Evolutionary conservation across 2,888 invertebrate genomes (phyloP).

Genomic region (Rhyacophila evoluta): DNA sequence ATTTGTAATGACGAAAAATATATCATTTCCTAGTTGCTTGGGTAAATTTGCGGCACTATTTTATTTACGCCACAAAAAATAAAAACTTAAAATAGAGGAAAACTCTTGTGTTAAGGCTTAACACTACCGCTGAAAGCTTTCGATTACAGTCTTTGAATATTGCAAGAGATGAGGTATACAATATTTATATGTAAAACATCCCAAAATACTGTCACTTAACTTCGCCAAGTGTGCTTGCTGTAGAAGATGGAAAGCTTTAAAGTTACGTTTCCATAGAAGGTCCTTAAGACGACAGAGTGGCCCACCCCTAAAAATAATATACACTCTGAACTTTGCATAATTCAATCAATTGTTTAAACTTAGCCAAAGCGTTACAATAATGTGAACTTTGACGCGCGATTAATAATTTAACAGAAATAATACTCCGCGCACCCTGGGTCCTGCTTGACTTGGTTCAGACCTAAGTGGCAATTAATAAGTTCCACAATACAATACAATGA

Average conservation of each 20-base stretch:
- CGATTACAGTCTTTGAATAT: conserved; percentile 22
- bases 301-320: conserved; percentile 43
- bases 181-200: conserved; percentile 17
- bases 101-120: not conserved
- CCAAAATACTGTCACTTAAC: conserved; percentile 20
- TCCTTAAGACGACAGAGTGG: not conserved
- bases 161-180: not conserved
- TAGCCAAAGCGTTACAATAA: conserved; percentile 46
- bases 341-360: conserved; percentile 52
- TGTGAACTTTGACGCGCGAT: conserved; percentile 50
- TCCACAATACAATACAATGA: conserved; percentile 44
- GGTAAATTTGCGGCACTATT: no score
- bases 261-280: not conserved
- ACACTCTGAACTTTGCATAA: conserved; percentile 50
- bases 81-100: not conserved
- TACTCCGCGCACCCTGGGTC: conserved; percentile 27
- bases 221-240: not conserved
- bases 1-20: no score
- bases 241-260: not conserved
- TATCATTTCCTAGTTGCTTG: no score
- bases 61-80: not conserved
- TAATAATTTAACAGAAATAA: conserved; percentile 51
- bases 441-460: conserved; percentile 25
- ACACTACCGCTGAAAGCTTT: not conserved
- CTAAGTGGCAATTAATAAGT: conserved; percentile 46